Percentiles rank a stretch among this genome's conserved stretches.
Conservation (phyloP, 2,888 invertebrate species). For the Euphydryas editha region DNA sequence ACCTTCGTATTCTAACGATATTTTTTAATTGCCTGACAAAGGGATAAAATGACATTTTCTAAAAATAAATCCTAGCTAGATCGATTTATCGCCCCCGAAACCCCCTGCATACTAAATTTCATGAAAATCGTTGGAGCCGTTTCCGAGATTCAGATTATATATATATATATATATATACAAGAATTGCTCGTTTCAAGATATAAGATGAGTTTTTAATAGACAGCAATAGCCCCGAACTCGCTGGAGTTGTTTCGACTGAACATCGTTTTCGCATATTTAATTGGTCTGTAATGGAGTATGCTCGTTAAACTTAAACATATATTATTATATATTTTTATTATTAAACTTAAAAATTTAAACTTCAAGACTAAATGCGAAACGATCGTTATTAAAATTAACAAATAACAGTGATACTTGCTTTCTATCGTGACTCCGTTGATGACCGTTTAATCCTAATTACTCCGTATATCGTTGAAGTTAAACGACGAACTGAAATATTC, state of each 20-base stretch:
- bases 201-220: constrained; percentile 42
- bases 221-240: constrained; percentile 34
- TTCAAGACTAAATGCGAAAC: constrained; percentile 37
- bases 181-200: too few species aligned
- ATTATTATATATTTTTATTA: too few species aligned
- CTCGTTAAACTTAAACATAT: constrained; percentile 40
- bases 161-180: too few species aligned
- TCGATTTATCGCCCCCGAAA: too few species aligned
- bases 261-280: constrained; percentile 43
- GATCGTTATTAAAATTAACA: constrained; percentile 36
- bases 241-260: constrained; percentile 32
- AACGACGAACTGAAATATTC: neutral
- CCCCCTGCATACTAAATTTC: too few species aligned
- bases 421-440: constrained; percentile 17
- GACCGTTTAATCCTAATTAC: neutral
- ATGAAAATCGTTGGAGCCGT: too few species aligned
- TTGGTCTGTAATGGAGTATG: constrained; percentile 42
- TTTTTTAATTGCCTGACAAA: too few species aligned
- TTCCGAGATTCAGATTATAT: too few species aligned
- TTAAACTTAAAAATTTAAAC: too few species aligned
- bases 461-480: neutral
- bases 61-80: too few species aligned
- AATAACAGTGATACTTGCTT: constrained; percentile 33
- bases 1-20: too few species aligned
- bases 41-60: too few species aligned